These are phyloP conservation scores for Stegana nigrithorax DNA, from an alignment of 2,888 invertebrate genomes.

Conservation along the genomic window DNA sequence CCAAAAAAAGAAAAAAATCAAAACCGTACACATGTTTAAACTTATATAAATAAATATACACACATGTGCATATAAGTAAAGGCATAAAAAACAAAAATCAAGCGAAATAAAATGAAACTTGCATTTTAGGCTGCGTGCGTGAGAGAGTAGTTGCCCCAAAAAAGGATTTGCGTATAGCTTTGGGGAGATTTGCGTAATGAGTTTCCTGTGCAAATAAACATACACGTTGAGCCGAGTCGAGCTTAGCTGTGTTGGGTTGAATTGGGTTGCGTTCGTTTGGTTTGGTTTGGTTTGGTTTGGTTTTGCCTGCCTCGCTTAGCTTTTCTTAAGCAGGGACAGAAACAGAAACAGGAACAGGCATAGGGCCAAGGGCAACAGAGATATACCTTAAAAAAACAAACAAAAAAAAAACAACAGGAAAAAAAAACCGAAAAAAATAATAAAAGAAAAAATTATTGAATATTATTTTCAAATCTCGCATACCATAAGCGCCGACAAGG, in stretches of 20 bases:
- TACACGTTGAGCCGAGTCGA: too few species aligned
- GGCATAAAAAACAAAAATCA: background rate
- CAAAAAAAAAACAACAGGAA: background rate
- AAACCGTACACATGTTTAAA: background rate
- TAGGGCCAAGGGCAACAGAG: too few species aligned
- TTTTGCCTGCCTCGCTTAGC: background rate
- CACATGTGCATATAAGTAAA: background rate
- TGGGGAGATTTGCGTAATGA: conserved; percentile 57
- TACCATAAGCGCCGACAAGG: too few species aligned
- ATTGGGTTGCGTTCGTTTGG: too few species aligned
- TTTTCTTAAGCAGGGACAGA: background rate
- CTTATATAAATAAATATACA: background rate
- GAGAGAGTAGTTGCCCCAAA: conserved; percentile 20
- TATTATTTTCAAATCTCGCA: too few species aligned
- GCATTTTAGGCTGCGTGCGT: background rate
- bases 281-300: background rate
- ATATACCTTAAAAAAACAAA: too few species aligned
- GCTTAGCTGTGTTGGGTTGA: too few species aligned
- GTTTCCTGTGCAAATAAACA: conserved; percentile 58
- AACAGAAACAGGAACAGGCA: too few species aligned
- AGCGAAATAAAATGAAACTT: conserved; percentile 20
- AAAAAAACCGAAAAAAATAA: background rate
- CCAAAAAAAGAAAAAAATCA: too few species aligned
- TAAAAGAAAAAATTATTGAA: background rate
- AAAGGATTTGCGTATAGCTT: conserved; percentile 49